Evolutionary conservation across 1,140 invertebrate species (phyloP).

Genomic region (Argopecten irradians): DNA sequence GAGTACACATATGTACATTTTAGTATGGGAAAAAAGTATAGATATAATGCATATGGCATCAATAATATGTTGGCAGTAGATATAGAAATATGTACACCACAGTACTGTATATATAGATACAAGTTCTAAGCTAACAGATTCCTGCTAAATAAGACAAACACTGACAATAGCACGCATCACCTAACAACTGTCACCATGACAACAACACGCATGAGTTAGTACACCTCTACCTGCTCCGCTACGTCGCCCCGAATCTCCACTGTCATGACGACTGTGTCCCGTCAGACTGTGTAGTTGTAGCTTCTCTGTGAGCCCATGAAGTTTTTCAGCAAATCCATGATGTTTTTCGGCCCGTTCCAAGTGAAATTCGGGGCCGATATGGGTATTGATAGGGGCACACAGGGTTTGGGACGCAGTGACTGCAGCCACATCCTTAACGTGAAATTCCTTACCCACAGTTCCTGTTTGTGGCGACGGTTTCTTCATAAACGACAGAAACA

Average conservation of each 20-base stretch:
- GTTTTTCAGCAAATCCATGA: constrained; percentile 85
- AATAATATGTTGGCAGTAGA: not conserved
- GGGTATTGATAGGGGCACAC: constrained; percentile 86
- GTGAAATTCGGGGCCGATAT: constrained; percentile 67
- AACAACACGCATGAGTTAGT: constrained; percentile 37
- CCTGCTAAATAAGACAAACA: constrained; percentile 16
- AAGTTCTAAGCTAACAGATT: not conserved
- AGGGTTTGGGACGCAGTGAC: constrained; percentile 89
- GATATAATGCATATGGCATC: too few relatives aligned
- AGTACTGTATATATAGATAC: not conserved
- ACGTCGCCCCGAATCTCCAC: constrained; percentile 70
- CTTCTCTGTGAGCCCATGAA: constrained; percentile 93
- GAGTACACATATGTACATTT: not conserved
- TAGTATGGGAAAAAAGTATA: not conserved
- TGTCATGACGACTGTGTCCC: constrained; percentile 81
- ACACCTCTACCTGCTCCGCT: constrained; percentile 64
- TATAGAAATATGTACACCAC: not conserved
- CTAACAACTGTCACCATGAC: not conserved
- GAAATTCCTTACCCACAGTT: constrained; percentile 65
- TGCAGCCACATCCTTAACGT: constrained; percentile 81
- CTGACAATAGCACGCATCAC: not conserved
- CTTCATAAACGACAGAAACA: constrained; percentile 94
- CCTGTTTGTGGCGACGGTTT: constrained; percentile 50
- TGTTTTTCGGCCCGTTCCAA: constrained; percentile 58
- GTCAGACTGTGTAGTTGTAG: constrained; percentile 77